These are phyloP conservation scores for Paracentrotus lividus DNA, from an alignment of 53 echinoderm and acorn worm species.

Conservation along the genomic window DNA sequence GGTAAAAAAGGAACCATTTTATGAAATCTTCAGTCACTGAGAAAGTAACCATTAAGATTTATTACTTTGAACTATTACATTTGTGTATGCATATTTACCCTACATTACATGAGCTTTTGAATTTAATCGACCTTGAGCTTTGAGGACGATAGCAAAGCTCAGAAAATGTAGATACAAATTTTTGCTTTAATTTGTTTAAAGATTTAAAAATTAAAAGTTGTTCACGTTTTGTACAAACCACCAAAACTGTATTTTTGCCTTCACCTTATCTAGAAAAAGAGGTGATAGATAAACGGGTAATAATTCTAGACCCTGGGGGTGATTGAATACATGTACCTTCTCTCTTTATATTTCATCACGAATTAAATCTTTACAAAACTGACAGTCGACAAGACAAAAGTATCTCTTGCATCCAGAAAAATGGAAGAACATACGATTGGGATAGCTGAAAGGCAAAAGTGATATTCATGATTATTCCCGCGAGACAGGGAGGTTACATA, in stretches of 20 bases:
- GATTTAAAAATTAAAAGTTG: not conserved
- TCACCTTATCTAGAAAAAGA: not conserved
- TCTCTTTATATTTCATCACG: slow-evolving; percentile 17
- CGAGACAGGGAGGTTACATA: not conserved
- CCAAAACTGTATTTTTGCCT: not conserved
- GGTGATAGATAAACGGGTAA: slow-evolving; percentile 18
- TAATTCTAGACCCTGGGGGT: slow-evolving; percentile 31
- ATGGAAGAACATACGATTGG: slow-evolving; percentile 18
- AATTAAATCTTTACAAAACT: slow-evolving; percentile 20
- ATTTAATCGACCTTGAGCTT: not conserved
- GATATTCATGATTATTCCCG: slow-evolving; percentile 48
- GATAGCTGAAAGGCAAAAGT: slow-evolving; percentile 54
- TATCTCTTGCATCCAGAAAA: slow-evolving; percentile 9
- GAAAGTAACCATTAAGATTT: too few relatives aligned
- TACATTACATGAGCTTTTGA: not conserved
- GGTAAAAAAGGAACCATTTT: not conserved
- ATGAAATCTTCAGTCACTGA: not conserved
- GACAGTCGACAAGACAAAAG: not conserved
- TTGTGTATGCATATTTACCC: not conserved
- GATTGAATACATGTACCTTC: slow-evolving; percentile 24
- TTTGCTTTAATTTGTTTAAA: not conserved
- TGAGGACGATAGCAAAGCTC: not conserved
- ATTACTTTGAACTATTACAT: not conserved
- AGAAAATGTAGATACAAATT: not conserved
- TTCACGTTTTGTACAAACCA: not conserved